A percentile compares a stretch with the other conserved stretches of the same genome.
phyloP scores from a whole-genome alignment of 2,113 vertebrate species.

The Thamnaconus septentrionalis region DNA sequence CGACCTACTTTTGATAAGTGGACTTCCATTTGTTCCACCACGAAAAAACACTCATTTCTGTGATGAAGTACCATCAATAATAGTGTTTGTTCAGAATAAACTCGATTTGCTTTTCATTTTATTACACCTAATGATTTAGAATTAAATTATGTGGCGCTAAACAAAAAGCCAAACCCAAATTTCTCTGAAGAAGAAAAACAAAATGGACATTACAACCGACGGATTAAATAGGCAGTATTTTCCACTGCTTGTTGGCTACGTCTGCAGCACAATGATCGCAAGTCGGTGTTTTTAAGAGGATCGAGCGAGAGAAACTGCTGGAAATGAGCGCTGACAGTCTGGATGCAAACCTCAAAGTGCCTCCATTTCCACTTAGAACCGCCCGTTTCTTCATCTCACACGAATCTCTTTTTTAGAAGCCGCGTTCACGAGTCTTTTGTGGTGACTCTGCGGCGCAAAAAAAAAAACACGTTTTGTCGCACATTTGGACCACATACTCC shows the following conservation, averaged over 20 bases:
- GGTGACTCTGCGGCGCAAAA: conserved; percentile 21
- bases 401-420: conserved; percentile 10
- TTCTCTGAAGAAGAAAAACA: background rate
- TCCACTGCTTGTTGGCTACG: conserved; percentile 22
- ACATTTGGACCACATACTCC: conserved; percentile 32
- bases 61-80: background rate
- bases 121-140: too few species aligned
- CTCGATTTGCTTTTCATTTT: background rate
- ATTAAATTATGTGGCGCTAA: too few species aligned
- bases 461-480: conserved; percentile 37
- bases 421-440: background rate
- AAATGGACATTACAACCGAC: conserved; percentile 8
- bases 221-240: background rate
- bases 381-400: conserved; percentile 11
- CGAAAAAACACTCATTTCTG: conserved; percentile 3
- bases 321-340: conserved; percentile 35
- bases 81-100: conserved; percentile 10
- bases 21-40: background rate
- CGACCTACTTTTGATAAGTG: conserved; percentile 63
- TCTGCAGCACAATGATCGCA: conserved; percentile 41
- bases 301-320: conserved; percentile 59
- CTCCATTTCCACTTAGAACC: background rate
- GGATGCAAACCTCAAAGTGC: conserved; percentile 35
- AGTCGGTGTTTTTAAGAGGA: conserved; percentile 9
- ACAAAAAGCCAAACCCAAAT: too few species aligned